Evolutionary conservation across 2,797 vertebrate genomes (phyloP).

Genomic region (Gouania willdenowi): DNA sequence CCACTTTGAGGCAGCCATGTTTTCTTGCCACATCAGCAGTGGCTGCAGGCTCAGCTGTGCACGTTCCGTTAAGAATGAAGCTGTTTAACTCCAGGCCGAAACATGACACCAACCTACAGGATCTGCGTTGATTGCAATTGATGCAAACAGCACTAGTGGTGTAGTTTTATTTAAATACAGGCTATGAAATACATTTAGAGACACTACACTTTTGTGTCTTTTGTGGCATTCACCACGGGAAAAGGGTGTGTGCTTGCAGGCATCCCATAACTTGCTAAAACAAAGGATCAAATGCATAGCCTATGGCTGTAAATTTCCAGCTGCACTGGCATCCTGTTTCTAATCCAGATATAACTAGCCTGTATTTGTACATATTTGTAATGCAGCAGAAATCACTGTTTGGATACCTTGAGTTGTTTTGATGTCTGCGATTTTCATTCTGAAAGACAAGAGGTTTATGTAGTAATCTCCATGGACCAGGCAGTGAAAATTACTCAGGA

Average conservation of each 20-base stretch:
- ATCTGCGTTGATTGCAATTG: not conserved
- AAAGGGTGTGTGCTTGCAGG: constrained; percentile 5
- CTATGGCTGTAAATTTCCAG: constrained; percentile 10
- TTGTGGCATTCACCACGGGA: not conserved
- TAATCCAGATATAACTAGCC: constrained; percentile 6
- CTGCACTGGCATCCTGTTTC: constrained; percentile 1
- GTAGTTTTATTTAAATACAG: too few species aligned
- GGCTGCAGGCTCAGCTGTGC: constrained; percentile 4
- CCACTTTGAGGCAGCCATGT: constrained; percentile 35
- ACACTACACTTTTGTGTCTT: too few species aligned
- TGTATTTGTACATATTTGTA: constrained; percentile 25
- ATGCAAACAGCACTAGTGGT: not conserved
- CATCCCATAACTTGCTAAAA: constrained; percentile 9
- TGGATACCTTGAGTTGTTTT: constrained; percentile 89
- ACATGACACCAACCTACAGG: constrained; percentile 22
- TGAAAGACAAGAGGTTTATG: constrained; percentile 93
- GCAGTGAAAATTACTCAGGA: constrained; percentile 44
- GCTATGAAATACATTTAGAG: too few species aligned
- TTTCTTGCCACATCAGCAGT: constrained; percentile 63
- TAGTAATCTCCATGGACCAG: constrained; percentile 74
- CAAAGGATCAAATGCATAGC: constrained; percentile 9
- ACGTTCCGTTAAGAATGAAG: constrained; percentile 12
- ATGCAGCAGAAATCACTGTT: constrained; percentile 38
- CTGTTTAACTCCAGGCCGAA: constrained; percentile 19
- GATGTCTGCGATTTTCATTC: constrained; percentile 95